A percentile compares a stretch with the other conserved stretches of the same genome.
phyloP scores from a whole-genome alignment of 1,140 invertebrate genomes.

The Fopius arisanus region DNA sequence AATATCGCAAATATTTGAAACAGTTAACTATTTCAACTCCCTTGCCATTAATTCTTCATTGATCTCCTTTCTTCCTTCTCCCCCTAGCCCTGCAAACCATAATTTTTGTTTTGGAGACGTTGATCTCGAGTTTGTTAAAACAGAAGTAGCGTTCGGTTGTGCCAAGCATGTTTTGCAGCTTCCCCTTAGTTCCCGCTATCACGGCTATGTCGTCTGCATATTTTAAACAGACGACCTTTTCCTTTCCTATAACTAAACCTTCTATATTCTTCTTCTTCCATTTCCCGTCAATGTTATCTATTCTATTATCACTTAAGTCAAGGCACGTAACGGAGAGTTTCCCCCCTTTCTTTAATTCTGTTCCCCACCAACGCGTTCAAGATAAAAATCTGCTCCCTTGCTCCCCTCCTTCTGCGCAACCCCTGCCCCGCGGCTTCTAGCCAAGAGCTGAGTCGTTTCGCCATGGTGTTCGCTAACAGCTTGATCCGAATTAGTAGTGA shows the following conservation, averaged over 20 bases:
- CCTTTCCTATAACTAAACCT: background rate
- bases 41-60: background rate
- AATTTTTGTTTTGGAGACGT: background rate
- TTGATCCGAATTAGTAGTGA: background rate
- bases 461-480: background rate
- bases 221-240: background rate
- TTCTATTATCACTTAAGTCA: background rate
- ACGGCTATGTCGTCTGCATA: background rate
- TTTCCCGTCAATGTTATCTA: background rate
- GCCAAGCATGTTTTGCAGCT: background rate
- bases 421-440: background rate
- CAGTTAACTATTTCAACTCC: background rate
- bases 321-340: background rate
- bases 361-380: background rate
- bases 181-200: background rate
- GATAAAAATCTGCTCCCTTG: background rate
- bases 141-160: background rate
- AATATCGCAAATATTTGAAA: conserved; percentile 7
- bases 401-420: background rate
- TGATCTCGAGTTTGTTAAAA: background rate
- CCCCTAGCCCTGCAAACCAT: background rate
- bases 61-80: background rate
- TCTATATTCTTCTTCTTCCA: background rate
- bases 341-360: background rate
- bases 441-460: background rate